These are phyloP conservation scores for Itoplectis maculator DNA, from an alignment of 2,888 invertebrate genomes.

Conservation along the genomic window DNA sequence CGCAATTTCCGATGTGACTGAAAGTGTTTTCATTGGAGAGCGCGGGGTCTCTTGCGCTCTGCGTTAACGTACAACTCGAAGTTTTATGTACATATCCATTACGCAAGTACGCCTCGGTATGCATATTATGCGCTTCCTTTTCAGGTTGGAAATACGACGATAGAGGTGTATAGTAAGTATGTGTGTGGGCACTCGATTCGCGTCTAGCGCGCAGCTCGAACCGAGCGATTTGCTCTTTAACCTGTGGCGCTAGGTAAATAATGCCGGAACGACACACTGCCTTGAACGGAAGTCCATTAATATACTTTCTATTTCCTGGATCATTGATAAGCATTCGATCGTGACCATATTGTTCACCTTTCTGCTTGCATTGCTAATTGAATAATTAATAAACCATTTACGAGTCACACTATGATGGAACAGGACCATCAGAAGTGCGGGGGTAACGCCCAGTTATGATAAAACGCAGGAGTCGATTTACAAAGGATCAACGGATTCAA, in stretches of 20 bases:
- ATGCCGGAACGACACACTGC: constrained; percentile 3
- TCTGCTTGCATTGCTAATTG: background rate
- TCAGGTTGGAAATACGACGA: constrained; percentile 33
- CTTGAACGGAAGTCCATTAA: constrained; percentile 4
- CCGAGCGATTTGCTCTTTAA: constrained; percentile 62
- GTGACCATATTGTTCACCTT: background rate
- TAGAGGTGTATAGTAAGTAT: constrained; percentile 28
- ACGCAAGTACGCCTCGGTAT: constrained; percentile 58
- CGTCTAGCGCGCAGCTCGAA: constrained; percentile 43
- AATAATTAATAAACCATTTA: background rate
- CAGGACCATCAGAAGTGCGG: too few species aligned
- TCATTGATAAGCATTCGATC: background rate
- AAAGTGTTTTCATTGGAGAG: constrained; percentile 21
- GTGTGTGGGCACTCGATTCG: constrained; percentile 21
- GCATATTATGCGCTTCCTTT: constrained; percentile 60
- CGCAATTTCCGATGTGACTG: constrained; percentile 27
- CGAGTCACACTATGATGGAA: too few species aligned
- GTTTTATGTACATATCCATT: constrained; percentile 63
- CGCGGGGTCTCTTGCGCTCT: constrained; percentile 13
- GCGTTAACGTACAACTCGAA: constrained; percentile 1
- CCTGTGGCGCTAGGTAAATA: constrained; percentile 58
- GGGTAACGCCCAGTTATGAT: too few species aligned
- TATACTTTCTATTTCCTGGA: background rate
- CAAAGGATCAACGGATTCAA: too few species aligned
- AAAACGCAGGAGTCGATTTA: too few species aligned